Percentiles rank a stretch among this genome's conserved stretches.
phyloP scores from a whole-genome alignment of 2,797 vertebrate genomes.

The Pseudochirops cupreus region DNA sequence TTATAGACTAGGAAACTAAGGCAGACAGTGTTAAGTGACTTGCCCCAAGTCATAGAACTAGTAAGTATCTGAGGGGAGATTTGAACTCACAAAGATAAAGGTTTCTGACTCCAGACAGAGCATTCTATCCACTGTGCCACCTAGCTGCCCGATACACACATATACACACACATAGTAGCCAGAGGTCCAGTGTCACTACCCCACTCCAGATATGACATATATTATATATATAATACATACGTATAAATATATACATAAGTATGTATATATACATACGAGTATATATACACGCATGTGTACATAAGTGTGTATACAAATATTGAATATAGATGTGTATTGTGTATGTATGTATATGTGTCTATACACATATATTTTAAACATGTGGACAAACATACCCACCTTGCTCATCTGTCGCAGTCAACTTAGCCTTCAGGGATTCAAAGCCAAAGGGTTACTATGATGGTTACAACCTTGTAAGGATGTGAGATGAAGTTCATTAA shows the following conservation, averaged over 20 bases:
- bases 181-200: not conserved
- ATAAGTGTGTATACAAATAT: not conserved
- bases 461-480: slow-evolving; percentile 76
- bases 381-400: not conserved
- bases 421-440: slow-evolving; percentile 54
- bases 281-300: not conserved
- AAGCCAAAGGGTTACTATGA: slow-evolving; percentile 61
- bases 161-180: not conserved
- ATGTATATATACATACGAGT: not conserved
- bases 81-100: not conserved
- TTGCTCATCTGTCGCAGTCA: slow-evolving; percentile 50
- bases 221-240: not conserved
- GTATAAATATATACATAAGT: not conserved
- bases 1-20: not conserved
- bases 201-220: not conserved
- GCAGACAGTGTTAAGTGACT: not conserved
- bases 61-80: not conserved
- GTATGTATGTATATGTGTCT: not conserved
- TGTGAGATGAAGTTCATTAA: slow-evolving; percentile 77
- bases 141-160: not conserved
- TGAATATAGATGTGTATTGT: not conserved
- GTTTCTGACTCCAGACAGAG: not conserved
- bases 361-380: not conserved
- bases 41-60: not conserved
- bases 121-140: not conserved